Conservation (phyloP, 2,888 invertebrate genomes). For the Lymantria monacha region DNA sequence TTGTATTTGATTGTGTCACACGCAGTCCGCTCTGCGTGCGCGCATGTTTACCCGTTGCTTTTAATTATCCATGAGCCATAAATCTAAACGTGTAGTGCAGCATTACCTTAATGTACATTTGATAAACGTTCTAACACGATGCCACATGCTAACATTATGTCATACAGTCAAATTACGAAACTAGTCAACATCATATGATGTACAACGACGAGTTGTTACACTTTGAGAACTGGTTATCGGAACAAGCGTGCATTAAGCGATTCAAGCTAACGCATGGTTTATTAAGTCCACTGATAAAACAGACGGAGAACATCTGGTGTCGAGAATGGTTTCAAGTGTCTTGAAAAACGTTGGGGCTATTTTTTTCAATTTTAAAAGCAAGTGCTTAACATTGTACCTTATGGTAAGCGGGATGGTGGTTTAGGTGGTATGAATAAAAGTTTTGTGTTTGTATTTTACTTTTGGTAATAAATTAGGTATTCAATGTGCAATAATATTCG, state of each 20-base stretch:
- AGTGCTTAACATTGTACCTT: too few relatives aligned
- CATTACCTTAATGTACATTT: conserved; percentile 39
- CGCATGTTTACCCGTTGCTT: conserved; percentile 49
- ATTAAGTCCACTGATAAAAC: conserved; percentile 59
- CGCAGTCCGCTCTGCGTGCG: conserved; percentile 32
- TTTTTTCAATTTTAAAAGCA: too few relatives aligned
- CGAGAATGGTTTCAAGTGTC: conserved; percentile 52
- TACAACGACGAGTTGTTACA: conserved; percentile 17
- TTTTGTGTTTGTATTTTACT: too few relatives aligned
- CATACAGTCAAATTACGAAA: conserved; percentile 39
- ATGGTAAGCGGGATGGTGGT: too few relatives aligned
- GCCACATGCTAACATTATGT: conserved; percentile 47
- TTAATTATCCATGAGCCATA: conserved; percentile 44
- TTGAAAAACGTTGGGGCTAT: conserved; percentile 7
- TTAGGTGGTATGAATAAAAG: too few relatives aligned
- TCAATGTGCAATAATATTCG: too few relatives aligned
- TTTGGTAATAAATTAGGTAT: too few relatives aligned
- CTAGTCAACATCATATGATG: conserved; percentile 22
- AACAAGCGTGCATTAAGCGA: conserved; percentile 39
- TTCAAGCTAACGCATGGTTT: conserved; percentile 54
- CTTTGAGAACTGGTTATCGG: conserved; percentile 46
- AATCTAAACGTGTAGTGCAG: conserved; percentile 48
- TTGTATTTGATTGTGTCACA: conserved; percentile 42
- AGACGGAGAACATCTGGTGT: conserved; percentile 61
- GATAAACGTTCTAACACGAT: conserved; percentile 44